phyloP scores from a whole-genome alignment of 2,797 vertebrate genomes.

The Lepilemur ruficaudatus region DNA sequence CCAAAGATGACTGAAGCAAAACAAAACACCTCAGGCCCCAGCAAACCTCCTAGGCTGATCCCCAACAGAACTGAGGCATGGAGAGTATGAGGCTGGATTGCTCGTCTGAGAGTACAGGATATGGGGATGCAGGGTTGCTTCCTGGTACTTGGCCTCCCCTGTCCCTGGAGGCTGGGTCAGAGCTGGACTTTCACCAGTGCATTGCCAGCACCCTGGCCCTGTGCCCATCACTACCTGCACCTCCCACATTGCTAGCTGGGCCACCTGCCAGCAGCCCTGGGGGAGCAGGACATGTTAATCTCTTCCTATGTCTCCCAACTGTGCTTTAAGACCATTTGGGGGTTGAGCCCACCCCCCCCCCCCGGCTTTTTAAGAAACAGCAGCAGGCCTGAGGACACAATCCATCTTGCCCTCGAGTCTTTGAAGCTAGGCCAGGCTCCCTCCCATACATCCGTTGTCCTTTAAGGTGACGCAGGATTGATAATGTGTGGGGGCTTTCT shows the following conservation, averaged over 20 bases:
- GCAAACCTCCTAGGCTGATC: not conserved
- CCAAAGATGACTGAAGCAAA: not conserved
- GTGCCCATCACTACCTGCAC: not conserved
- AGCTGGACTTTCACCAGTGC: conserved; percentile 47
- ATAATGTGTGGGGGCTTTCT: conserved; percentile 57
- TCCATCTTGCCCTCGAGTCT: conserved; percentile 59
- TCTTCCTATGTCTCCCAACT: conserved; percentile 64
- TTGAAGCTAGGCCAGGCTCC: conserved; percentile 70
- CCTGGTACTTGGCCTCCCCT: not conserved
- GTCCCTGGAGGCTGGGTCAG: conserved; percentile 27
- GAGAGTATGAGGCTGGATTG: not conserved
- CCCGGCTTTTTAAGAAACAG: conserved; percentile 23
- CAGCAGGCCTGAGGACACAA: conserved; percentile 45
- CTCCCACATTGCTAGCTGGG: conserved; percentile 18
- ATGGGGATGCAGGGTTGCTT: not conserved
- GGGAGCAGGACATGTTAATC: conserved; percentile 55
- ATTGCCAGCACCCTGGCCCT: conserved; percentile 42
- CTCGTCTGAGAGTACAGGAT: not conserved
- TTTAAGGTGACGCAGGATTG: conserved; percentile 69
- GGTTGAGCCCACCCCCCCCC: not conserved
- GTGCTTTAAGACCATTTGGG: conserved; percentile 4
- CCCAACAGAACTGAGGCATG: not conserved
- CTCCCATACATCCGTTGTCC: conserved; percentile 66
- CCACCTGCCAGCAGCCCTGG: conserved; percentile 44
- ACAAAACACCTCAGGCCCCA: not conserved